Evolutionary conservation across 2,888 invertebrate species (phyloP), one percentile per base, ranked within the genome.

Genomic region (Andrena haemorrhoa): DNA sequence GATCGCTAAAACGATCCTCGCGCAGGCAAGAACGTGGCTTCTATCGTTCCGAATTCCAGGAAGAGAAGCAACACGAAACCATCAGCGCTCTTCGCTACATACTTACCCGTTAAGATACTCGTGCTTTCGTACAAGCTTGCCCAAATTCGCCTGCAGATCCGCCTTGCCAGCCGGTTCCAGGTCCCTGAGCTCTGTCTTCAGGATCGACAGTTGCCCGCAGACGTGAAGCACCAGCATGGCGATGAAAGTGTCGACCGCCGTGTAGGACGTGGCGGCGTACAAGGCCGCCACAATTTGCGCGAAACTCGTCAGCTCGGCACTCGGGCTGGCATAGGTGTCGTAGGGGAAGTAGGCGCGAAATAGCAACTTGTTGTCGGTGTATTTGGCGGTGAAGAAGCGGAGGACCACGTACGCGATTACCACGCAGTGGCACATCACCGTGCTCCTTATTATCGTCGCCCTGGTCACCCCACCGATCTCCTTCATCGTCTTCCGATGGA

Each of bases 221-320:
- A 77, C 41, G 8, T 86, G 87, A 2, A 87, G 64, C 2, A 88
- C 66, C 31, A 88, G 16, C 71, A 78, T 79, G 0, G 73, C 82
- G 2, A 88, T 29, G 6, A 87, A 88, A 6, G 84, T 87, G 41
- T 87, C 88, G 0, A 87, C 76, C 0, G 69, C 49, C 0, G 88
- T 64, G 10, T 88, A 88, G 6, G 26, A 16, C 0, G 0, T 20
- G 0, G 75, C 75, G 0, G 82, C 65, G 0, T 60, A 88, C 0
- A 58, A 0, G 0, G 26, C 0, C 0, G 31, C 79, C 0, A 63
- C 0, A 0, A 75, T 2, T 49, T 88, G 87, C 0, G 51, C 82
- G 8, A 65, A 0, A 1, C 76, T 12, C 0, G 86, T 80, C 4
- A 84, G 3, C 12, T 84, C 78, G 26, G 35, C 66, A 26, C 12